phyloP scores from a whole-genome alignment of 2,113 vertebrate genomes.

The Ploceus nigricollis region DNA sequence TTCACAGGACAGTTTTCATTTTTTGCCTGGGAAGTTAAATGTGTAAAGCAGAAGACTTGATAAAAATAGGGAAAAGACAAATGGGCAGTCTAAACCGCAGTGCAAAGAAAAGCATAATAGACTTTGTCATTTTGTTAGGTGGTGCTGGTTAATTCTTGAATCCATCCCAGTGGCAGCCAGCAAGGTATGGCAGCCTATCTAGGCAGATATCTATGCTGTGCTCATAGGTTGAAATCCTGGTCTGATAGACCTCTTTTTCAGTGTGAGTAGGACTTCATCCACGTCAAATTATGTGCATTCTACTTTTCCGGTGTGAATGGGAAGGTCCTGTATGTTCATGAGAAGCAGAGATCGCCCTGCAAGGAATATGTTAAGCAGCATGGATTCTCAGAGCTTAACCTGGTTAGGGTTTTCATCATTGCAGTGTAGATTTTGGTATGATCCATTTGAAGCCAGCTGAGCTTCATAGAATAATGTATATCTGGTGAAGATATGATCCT shows the following conservation, averaged over 20 bases:
- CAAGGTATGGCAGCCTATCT: fast-evolving
- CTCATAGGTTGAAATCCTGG: neutral
- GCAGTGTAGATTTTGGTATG: no score
- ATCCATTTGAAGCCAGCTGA: neutral
- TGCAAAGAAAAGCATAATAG: neutral
- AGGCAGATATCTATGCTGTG: neutral
- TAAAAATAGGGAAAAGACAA: neutral
- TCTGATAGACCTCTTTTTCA: neutral
- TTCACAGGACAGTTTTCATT: neutral
- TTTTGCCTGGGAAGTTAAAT: neutral
- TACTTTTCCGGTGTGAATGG: neutral
- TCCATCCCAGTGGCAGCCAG: neutral
- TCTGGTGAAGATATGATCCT: neutral
- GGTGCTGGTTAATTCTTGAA: neutral
- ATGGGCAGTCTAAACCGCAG: neutral
- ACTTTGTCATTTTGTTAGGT: neutral
- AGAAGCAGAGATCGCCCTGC: fast-evolving
- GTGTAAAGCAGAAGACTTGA: fast-evolving
- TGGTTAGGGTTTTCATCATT: fast-evolving
- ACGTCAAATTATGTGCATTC: neutral
- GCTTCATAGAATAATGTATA: neutral
- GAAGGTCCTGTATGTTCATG: neutral
- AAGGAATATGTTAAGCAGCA: fast-evolving
- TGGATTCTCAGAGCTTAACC: neutral
- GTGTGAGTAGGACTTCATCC: no score